A percentile compares a stretch with the other conserved stretches of the same genome.
Conservation (phyloP, 1,140 invertebrate genomes). For the Periplaneta americana region DNA sequence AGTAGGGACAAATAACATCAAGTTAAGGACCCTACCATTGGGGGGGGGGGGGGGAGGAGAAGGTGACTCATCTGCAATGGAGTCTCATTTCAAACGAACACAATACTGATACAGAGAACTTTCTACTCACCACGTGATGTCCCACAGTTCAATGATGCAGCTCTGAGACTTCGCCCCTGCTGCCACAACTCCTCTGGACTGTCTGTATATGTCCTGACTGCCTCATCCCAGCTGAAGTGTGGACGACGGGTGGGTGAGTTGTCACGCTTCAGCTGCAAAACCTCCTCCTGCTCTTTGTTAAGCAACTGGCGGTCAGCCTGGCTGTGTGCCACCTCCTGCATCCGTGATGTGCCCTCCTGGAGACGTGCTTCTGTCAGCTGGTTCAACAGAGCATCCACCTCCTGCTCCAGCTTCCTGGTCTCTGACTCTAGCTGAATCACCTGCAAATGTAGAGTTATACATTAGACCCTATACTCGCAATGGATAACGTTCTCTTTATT, state of each 20-base stretch:
- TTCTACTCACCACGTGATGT: too few relatives aligned
- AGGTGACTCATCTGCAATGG: too few relatives aligned
- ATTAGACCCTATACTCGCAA: not conserved
- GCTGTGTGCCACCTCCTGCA: not conserved
- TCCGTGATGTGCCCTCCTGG: not conserved
- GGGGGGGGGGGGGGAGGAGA: too few relatives aligned
- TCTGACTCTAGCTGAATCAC: constrained; percentile 16
- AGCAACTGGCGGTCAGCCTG: not conserved
- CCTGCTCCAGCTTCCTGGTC: constrained; percentile 19
- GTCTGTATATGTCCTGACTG: not conserved
- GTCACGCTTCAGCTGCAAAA: not conserved
- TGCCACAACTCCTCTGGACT: not conserved
- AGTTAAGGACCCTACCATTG: too few relatives aligned
- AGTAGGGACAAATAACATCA: too few relatives aligned
- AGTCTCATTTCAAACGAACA: too few relatives aligned
- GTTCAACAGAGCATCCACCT: constrained; percentile 17
- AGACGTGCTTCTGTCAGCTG: not conserved
- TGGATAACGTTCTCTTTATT: not conserved
- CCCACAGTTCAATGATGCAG: too few relatives aligned
- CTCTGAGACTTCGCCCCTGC: not conserved
- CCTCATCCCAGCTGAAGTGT: not conserved
- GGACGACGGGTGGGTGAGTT: not conserved
- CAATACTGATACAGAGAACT: too few relatives aligned
- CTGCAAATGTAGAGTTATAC: constrained; percentile 10
- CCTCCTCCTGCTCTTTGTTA: not conserved